Base-by-base conservation (phyloP, 1,140 invertebrate genomes). In the Aphelinus atriplicis region DNA sequence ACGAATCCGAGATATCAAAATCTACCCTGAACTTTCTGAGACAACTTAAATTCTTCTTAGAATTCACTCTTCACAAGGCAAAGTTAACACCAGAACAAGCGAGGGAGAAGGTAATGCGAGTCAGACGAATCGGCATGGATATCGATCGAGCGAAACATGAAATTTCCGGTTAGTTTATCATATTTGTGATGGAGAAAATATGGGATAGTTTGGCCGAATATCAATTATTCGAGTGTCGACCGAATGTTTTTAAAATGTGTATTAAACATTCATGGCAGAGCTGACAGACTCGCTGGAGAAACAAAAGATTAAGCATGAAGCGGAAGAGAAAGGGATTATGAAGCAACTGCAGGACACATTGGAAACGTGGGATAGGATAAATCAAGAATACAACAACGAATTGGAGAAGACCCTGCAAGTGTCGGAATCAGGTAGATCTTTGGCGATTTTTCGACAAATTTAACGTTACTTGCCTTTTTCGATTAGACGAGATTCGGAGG, bases 21-120 rank as follows among this genome's bases (percentile, higher is more conserved):
- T 57, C 66, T 43, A 50, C 63, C 43, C 50, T 75, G 47, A 75
- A 78, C 69, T 77, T 81, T 46, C 1, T 76, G 4, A 6, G 60
- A 9, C 75, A 81, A 61, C 65, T 80, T 3, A 77, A 77, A 53
- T 79, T 66, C 48, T 71, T 81, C 6, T 57, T 77, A 65, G 77
- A 81, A 10, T 73, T 61, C 66, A 51, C 71, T 43, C 47, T 80
- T 58, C 71, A 47, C 7, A 71, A 75, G 65, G 65, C 73, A 47
- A 48, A 63, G 7, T 1, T 47, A 45, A 58, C 58, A 5, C 71
- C 78, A n/a, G 60, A 67, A 10, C 56, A 81, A 74, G 75, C 77
- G 46, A 69, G 62, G 65, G 45, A 67, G 7, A 78, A 63, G 50
- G 67, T 79, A 55, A 46, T 73, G 7, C n/a, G 75, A 68, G 60